Base-by-base conservation (phyloP, 2,113 vertebrate species). In the Rhinogobius similis region DNA sequence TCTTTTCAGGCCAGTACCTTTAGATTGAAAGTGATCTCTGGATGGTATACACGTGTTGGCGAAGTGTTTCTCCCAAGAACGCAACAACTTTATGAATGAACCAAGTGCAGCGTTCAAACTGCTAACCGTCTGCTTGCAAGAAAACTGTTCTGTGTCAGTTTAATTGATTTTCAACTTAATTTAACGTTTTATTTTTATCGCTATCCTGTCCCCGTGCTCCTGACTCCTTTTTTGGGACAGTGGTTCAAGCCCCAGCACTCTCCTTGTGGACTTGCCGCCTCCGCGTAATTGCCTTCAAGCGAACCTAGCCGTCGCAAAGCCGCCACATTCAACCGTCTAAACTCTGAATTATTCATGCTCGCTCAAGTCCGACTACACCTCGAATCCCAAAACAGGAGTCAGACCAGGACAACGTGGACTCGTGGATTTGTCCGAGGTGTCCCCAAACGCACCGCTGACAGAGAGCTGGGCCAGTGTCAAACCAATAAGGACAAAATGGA, bases 141-240 rank as follows among this genome's bases (percentile, higher is more conserved):
- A 41, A 7, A 13, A 41, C 39, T 41, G 39, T 41, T 41, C 12
- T 9, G 20, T 2, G 20, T 5, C 46, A 50, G 8, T 50, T n/a
- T n/a, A n/a, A 50, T 10, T 21, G 46, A 50, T n/a, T n/a, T 50
- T 9, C 7, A 41, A 12, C 10, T 12, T 12, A 13, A 41, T 50
- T 50, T 21, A 20, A 48, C 1, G 7, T 48, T 8, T 53, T 53
- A 41, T 41, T 41, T 41, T 41, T 10, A 41, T 41, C 39, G 10
- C 8, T 58, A 5, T 29, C 10, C 55, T 29, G 14, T 29, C 55
- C 26, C 29, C 63, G 2, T 1, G 62, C 64, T 73, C 75, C 71
- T 65, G 79, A 77, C 76, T 83, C 73, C 46, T 65, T 7, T 62
- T 70, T 72, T 82, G 65, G 62, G 29, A 38, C 21, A 24, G 52